Evolutionary conservation across 1,140 invertebrate species (phyloP).

Genomic region (Papilio aristodemus): DNA sequence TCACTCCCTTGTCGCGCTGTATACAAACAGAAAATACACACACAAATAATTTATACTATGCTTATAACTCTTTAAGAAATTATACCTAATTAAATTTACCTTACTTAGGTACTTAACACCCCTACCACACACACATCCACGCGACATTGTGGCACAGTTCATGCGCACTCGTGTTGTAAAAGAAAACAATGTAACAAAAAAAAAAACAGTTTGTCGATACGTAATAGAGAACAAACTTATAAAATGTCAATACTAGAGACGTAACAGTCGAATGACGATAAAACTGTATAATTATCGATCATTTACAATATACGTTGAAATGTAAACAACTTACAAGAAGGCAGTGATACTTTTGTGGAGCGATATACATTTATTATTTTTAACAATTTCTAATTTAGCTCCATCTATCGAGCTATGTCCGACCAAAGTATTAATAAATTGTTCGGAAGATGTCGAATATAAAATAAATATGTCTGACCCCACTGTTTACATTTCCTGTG

Average conservation of each 20-base stretch:
- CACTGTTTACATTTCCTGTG: too few species aligned
- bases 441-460: not conserved
- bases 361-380: not conserved
- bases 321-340: constrained; percentile 41
- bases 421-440: too few species aligned
- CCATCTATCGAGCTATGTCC: not conserved
- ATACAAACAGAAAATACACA: constrained; percentile 74
- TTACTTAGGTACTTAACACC: constrained; percentile 73
- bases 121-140: constrained; percentile 66
- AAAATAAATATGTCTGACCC: not conserved
- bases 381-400: not conserved
- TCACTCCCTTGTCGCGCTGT: constrained; percentile 49
- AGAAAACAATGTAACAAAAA: constrained; percentile 62
- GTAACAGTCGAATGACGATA: constrained; percentile 34
- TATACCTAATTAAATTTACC: constrained; percentile 73
- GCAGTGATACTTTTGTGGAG: constrained; percentile 36
- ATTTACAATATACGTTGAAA: constrained; percentile 35
- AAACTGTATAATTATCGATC: not conserved
- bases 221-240: constrained; percentile 37
- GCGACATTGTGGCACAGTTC: constrained; percentile 45
- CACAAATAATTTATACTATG: constrained; percentile 77
- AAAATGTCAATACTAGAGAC: constrained; percentile 34
- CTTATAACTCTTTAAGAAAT: constrained; percentile 66
- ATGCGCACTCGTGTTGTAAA: constrained; percentile 37
- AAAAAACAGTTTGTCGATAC: constrained; percentile 34